These are phyloP conservation scores for Argyra leucocephala DNA, from an alignment of 2,888 invertebrate species.

Conservation along the genomic window DNA sequence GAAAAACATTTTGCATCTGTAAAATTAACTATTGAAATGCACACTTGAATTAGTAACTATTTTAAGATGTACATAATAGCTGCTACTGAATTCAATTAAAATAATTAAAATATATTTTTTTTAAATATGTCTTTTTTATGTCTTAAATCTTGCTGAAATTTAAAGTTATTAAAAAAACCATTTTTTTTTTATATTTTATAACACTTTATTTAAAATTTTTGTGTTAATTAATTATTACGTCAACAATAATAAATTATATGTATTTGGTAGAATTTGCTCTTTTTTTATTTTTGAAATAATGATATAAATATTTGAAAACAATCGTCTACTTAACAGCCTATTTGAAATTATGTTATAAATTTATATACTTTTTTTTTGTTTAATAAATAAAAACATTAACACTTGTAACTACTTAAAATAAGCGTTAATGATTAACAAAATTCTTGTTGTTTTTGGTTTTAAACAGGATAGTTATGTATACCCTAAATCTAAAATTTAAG, in stretches of 20 bases:
- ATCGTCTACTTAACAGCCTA: conserved; percentile 10
- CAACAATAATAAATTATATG: not conserved
- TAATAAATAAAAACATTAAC: not conserved
- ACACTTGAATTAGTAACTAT: no score
- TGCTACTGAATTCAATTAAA: no score
- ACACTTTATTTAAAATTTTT: not conserved
- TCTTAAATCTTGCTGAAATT: no score
- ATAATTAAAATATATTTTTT: no score
- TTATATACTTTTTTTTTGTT: not conserved
- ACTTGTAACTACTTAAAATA: not conserved
- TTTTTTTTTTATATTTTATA: not conserved
- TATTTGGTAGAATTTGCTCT: not conserved
- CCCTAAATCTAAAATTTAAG: no score
- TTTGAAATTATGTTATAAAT: not conserved
- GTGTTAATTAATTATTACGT: not conserved
- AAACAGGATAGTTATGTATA: not conserved
- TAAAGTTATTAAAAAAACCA: no score
- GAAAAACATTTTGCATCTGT: no score
- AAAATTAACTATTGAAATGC: no score
- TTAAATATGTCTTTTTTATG: no score
- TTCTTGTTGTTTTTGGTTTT: not conserved
- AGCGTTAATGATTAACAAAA: not conserved
- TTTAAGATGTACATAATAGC: no score
- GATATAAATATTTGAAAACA: not conserved
- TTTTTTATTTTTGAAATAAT: not conserved